phyloP scores from a whole-genome alignment of 2,797 vertebrate species.

The Danio kyathit region DNA sequence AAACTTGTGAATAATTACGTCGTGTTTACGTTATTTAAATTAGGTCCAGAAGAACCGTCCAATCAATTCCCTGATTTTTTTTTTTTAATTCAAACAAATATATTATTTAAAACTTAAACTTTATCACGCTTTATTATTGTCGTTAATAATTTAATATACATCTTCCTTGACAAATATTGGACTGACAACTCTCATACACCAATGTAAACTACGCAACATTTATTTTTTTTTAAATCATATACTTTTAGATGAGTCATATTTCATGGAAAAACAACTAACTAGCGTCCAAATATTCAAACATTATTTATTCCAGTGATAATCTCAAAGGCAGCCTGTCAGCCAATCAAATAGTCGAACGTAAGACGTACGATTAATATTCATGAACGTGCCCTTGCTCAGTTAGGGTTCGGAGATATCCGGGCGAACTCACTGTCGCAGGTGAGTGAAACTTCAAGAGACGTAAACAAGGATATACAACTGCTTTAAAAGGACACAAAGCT shows the following conservation, averaged over 20 bases:
- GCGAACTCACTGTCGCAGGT: neutral
- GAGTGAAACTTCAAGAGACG: neutral
- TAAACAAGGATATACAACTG: neutral
- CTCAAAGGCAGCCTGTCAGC: neutral
- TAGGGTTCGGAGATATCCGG: neutral
- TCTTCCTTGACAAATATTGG: neutral
- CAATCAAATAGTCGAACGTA: conserved; percentile 6
- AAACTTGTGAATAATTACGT: neutral
- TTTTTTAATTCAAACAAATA: neutral
- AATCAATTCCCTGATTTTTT: neutral
- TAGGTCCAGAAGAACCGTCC: neutral
- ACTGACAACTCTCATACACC: neutral
- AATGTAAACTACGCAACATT: neutral
- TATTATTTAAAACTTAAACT: neutral
- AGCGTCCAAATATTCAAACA: neutral
- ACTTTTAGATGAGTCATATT: neutral
- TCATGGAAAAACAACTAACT: neutral
- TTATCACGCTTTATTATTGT: neutral
- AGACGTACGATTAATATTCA: conserved; percentile 9
- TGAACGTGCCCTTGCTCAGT: neutral
- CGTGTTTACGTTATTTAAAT: neutral
- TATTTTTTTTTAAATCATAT: neutral
- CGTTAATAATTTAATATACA: neutral
- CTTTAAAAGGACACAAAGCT: neutral
- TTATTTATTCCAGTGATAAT: neutral